Evolutionary conservation across 1,140 invertebrate species (phyloP), one percentile per base, ranked within the genome.

Genomic region (Daktulosphaira vitifoliae): DNA sequence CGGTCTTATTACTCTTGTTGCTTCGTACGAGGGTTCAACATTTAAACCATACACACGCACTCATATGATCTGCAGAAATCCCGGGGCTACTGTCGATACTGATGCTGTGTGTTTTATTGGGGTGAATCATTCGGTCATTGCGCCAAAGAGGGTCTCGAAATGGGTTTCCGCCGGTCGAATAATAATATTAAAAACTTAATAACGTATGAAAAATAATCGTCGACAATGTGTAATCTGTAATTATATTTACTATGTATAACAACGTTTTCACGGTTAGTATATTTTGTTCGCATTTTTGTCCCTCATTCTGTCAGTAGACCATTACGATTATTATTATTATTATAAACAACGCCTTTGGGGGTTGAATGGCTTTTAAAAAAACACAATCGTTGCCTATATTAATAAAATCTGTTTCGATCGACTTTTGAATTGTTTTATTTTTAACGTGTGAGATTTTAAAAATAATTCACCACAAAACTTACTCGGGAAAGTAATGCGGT

Each of bases 1-100:
- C 56, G 56, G 56, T 46, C 56, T 62, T 62, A 62, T 62, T 62
- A 39, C 56, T 62, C 42, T 33, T 62, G 56, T 48, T 62, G 42
- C 56, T 16, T 44, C 38, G 54, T 11, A 33, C 29, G 22, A 59
- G 54, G 54, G 54, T 59, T 37, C 22, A 38, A 29, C 39, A 42
- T 39, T 26, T 25, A 44, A 59, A 44, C 54, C 54, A 44, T 44
- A 59, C 29, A 33, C 29, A 11, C 29, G 29, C 29, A 33, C 29
- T 6, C 29, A 33, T 33, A 33, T 33, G 29, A 33, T 33, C 29
- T 59, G 7, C 39, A 8, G 39, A 22, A 59, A 42, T 44, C 38
- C 38, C 54, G 8, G 37, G 8, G 22, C 53, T 56, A 42, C 53
- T 15, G 37, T 5, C 29, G 11, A 33, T 11, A 33, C 37, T 23